phyloP scores from a whole-genome alignment of 1,140 invertebrate species.

The Penaeus chinensis region DNA sequence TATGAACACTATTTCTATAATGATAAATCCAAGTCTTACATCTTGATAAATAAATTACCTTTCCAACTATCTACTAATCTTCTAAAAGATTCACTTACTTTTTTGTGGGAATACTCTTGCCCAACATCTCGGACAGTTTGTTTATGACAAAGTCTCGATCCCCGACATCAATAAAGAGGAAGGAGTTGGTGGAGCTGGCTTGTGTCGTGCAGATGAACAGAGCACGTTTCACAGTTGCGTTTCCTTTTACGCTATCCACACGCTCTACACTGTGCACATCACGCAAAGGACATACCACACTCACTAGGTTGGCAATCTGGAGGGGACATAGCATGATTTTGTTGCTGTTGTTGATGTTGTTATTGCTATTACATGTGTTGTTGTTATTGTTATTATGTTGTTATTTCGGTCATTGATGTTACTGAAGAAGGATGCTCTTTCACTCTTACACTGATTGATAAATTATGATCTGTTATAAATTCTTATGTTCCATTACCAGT shows the following conservation, averaged over 20 bases:
- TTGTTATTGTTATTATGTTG: too few species aligned
- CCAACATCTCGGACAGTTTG: conserved; percentile 89
- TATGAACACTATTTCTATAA: too few species aligned
- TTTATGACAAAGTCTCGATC: conserved; percentile 90
- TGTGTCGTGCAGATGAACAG: conserved; percentile 86
- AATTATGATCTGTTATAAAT: too few species aligned
- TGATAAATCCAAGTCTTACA: too few species aligned
- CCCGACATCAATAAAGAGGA: conserved; percentile 89
- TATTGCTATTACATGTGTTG: too few species aligned
- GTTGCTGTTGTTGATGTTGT: neutral
- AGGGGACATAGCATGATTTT: conserved; percentile 57
- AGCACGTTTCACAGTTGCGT: conserved; percentile 77
- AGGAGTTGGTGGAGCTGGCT: conserved; percentile 75
- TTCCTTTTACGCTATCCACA: conserved; percentile 75
- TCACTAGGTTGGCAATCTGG: conserved; percentile 85
- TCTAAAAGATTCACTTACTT: conserved; percentile 59
- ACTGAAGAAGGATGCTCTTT: too few species aligned
- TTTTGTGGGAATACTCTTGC: conserved; percentile 70
- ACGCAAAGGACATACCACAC: conserved; percentile 88
- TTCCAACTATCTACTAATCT: too few species aligned
- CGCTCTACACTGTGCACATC: conserved; percentile 81
- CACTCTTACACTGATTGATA: too few species aligned
- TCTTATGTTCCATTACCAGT: too few species aligned
- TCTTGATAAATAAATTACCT: too few species aligned
- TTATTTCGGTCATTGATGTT: too few species aligned